Evolutionary conservation across 2,113 vertebrate genomes (phyloP), one percentile per base, ranked within the genome.

Genomic region (Leptosomus discolor): DNA sequence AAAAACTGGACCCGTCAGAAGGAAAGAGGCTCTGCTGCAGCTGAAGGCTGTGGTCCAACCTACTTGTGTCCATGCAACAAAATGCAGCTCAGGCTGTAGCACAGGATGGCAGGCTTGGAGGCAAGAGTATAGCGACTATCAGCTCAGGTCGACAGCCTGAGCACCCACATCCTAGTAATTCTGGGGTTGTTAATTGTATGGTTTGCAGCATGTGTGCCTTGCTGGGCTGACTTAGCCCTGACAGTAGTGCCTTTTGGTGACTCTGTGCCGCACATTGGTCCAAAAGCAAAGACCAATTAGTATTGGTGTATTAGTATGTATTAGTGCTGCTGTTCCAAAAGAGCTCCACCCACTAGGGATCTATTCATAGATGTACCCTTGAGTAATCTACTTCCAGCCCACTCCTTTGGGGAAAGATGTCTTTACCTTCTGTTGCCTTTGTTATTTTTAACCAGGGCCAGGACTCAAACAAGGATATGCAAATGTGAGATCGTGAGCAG

Each of bases 151-250:
- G 53, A 27, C 30, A 61, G 60, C 29, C 37, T 75, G 57, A 81
- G 39, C 53, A 43, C 26, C 51, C 34, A 1, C 3, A 13, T 54
- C 51, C 23, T 45, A 4, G 43, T 41, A 45, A 16, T 32, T 37
- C 56, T 68, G 50, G 54, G 18, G 16, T 84, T 51, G 36, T 13
- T 65, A 37, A 41, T 13, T 41, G 37, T 16, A 2, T 16, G 56
- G 32, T 12, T 3, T 4, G 23, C 60, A 69, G 18, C 26, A 34
- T 12, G 3, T 1, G 2, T 4, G 1, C 6, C 39, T 48, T 37
- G 16, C 23, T 84, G 71, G 29, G 43, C 53, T 88, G 75, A 26
- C 14, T 50, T 24, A 26, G 3, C 57, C 34, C 48, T 45, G 8
- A 24, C 10, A 57, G 30, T 21, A 46, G 36, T 2, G 12, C 12